Evolutionary conservation across 2,113 vertebrate species (phyloP).

Genomic region (Myodes glareolus): DNA sequence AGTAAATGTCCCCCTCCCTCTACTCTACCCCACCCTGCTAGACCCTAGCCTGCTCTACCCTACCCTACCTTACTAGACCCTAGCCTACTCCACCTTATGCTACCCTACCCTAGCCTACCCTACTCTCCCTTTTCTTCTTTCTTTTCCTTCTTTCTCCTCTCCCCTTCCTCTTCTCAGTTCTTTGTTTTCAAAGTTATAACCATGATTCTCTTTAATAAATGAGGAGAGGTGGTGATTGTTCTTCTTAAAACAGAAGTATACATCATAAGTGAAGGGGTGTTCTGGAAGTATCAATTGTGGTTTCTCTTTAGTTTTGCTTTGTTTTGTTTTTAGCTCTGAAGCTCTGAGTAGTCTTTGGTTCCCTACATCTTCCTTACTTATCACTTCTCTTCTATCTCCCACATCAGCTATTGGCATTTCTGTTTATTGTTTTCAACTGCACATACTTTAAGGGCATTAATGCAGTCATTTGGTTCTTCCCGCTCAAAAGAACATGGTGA

Average conservation of each 20-base stretch:
- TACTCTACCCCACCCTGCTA: background rate
- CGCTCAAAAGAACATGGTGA: background rate
- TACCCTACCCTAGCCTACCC: background rate
- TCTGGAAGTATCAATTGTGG: background rate
- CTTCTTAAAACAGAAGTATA: background rate
- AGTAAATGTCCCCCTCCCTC: background rate
- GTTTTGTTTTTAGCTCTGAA: background rate
- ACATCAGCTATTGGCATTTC: fast-evolving
- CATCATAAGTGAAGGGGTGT: background rate
- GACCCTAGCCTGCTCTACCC: background rate
- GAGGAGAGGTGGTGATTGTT: background rate
- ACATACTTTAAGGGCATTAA: background rate
- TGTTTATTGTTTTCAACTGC: background rate
- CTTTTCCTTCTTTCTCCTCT: background rate
- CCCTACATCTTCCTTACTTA: background rate
- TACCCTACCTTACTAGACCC: background rate
- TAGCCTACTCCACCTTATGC: fast-evolving
- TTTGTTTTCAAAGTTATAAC: background rate
- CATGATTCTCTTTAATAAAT: background rate
- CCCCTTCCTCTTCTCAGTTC: no score
- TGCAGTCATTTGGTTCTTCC: background rate
- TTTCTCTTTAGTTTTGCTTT: background rate
- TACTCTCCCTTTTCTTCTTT: background rate
- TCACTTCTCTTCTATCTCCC: background rate
- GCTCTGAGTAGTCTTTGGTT: background rate